Evolutionary conservation across 2,113 vertebrate genomes (phyloP).

Genomic region (Xyrauchen texanus): DNA sequence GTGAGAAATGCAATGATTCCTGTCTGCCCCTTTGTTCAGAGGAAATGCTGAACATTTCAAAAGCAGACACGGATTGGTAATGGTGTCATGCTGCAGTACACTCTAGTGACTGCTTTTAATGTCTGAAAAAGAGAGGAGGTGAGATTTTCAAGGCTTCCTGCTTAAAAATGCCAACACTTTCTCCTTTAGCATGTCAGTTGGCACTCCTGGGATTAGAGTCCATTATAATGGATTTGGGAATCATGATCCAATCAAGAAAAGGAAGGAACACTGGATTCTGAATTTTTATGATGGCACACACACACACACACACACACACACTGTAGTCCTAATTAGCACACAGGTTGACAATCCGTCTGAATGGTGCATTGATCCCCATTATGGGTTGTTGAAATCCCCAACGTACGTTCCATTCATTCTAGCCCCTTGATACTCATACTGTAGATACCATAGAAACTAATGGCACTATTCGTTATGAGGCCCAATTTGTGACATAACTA

Average conservation of each 20-base stretch:
- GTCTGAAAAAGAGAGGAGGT: background rate
- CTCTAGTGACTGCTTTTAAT: background rate
- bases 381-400: conserved; percentile 10
- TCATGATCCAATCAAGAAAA: conserved; percentile 33
- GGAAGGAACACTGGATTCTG: background rate
- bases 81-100: background rate
- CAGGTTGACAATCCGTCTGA: conserved; percentile 25
- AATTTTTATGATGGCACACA: conserved; percentile 22
- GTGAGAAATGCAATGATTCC: too few relatives aligned
- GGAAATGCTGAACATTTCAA: background rate
- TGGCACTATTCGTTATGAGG: too few relatives aligned
- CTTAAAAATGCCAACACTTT: too few relatives aligned
- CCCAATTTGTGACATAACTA: too few relatives aligned
- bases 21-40: too few relatives aligned
- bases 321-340: conserved; percentile 12
- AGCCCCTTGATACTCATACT: background rate
- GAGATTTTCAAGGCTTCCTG: background rate
- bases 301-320: too few relatives aligned
- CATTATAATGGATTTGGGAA: conserved; percentile 11
- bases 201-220: background rate
- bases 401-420: background rate
- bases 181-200: background rate
- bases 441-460: background rate
- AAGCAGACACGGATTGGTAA: conserved; percentile 1
- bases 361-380: conserved; percentile 11